These are phyloP conservation scores for Drosophila kanekoi DNA, from an alignment of 2,888 invertebrate genomes.

Conservation along the genomic window DNA sequence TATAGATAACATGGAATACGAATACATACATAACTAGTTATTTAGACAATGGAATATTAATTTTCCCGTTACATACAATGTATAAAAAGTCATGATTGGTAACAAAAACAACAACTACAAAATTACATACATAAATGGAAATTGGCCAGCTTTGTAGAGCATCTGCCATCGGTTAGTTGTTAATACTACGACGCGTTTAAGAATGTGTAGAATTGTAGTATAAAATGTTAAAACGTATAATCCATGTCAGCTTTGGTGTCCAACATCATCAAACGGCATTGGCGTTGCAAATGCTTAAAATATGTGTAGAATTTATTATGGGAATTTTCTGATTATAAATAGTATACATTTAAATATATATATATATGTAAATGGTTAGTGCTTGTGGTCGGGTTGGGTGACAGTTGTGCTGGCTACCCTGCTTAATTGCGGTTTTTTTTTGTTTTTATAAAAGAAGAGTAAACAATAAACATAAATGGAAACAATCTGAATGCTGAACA, in stretches of 20 bases:
- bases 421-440: conserved; percentile 1
- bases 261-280: conserved; percentile 43
- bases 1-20: conserved; percentile 36
- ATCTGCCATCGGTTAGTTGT: conserved; percentile 27
- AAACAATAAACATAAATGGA: conserved; percentile 46
- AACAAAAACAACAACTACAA: conserved; percentile 61
- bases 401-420: conserved; percentile 13
- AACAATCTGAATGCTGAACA: conserved; percentile 33
- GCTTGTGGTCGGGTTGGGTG: neutral
- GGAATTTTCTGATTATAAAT: conserved; percentile 39
- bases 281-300: conserved; percentile 41
- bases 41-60: conserved; percentile 33
- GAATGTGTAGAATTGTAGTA: conserved; percentile 14
- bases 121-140: conserved; percentile 50
- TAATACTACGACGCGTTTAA: conserved; percentile 17
- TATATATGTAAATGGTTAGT: conserved; percentile 12
- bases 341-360: conserved; percentile 35
- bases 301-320: conserved; percentile 47
- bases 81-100: conserved; percentile 22
- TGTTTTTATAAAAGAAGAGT: conserved; percentile 1
- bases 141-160: conserved; percentile 3
- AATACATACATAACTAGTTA: conserved; percentile 55
- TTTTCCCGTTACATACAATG: conserved; percentile 18
- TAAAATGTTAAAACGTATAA: conserved; percentile 15
- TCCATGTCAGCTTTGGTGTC: conserved; percentile 53